A percentile compares a stretch with the other conserved stretches of the same genome.
These are phyloP conservation scores for Argyresthia albistria DNA, from an alignment of 2,888 invertebrate species.

Conservation along the genomic window DNA sequence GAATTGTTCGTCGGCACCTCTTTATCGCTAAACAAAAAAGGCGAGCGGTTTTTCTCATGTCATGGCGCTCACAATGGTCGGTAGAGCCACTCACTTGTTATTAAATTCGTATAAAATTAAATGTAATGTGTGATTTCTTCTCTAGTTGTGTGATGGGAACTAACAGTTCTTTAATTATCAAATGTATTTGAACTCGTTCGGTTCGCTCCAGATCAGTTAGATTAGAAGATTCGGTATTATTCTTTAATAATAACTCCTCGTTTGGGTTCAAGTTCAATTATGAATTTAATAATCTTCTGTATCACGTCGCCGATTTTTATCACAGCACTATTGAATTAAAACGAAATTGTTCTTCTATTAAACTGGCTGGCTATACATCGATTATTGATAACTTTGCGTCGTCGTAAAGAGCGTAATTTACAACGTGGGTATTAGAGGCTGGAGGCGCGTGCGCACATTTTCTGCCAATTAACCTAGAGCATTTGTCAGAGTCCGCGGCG, in stretches of 20 bases:
- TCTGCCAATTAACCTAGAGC: conserved; percentile 49
- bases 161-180: conserved; percentile 39
- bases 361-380: conserved; percentile 35
- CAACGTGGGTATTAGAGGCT: conserved; percentile 28
- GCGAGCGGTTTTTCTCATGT: conserved; percentile 57
- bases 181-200: neutral
- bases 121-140: conserved; percentile 68
- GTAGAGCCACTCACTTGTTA: conserved; percentile 60
- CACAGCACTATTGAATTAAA: too few relatives aligned
- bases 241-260: too few relatives aligned
- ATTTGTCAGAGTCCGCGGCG: conserved; percentile 41
- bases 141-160: conserved; percentile 67
- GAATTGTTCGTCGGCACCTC: conserved; percentile 64
- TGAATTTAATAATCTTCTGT: too few relatives aligned
- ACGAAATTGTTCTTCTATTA: conserved; percentile 14
- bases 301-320: too few relatives aligned
- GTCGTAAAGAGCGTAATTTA: conserved; percentile 54
- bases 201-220: too few relatives aligned
- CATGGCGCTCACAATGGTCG: conserved; percentile 47
- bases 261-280: neutral
- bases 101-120: conserved; percentile 73
- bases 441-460: conserved; percentile 24
- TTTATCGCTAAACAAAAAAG: conserved; percentile 58
- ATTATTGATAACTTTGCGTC: conserved; percentile 43
- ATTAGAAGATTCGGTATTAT: too few relatives aligned